A percentile compares a stretch with the other conserved stretches of the same genome.
Evolutionary conservation across 2,888 invertebrate genomes (phyloP).

Genomic region (Zele albiditarsus): DNA sequence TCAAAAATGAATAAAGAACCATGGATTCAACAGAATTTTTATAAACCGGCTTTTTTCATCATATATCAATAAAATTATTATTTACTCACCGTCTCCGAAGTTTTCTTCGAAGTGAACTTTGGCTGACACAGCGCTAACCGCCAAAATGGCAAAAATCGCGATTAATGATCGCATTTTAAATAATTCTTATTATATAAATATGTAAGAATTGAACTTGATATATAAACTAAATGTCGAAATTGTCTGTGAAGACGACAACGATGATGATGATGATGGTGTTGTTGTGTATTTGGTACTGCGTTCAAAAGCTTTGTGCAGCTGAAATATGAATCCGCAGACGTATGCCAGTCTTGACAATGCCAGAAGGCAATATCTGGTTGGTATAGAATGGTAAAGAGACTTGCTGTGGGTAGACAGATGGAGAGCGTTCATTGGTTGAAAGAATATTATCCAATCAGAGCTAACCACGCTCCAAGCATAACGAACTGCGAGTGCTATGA

Average conservation of each 20-base stretch:
- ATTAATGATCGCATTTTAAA: conserved; percentile 76
- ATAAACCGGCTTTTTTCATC: conserved; percentile 32
- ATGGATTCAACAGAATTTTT: conserved; percentile 33
- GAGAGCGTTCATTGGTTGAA: conserved; percentile 78
- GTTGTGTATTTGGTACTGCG: conserved; percentile 47
- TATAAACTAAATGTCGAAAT: too few species aligned
- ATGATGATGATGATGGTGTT: background rate
- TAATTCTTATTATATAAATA: background rate
- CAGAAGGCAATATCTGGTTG: conserved; percentile 55
- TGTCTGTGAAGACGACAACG: too few species aligned
- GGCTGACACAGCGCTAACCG: conserved; percentile 78
- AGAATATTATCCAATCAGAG: conserved; percentile 75
- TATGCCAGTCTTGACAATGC: conserved; percentile 68
- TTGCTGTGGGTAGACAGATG: conserved; percentile 78
- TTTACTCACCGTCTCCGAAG: conserved; percentile 84
- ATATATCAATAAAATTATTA: conserved; percentile 34
- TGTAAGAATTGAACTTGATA: too few species aligned
- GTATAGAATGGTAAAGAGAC: conserved; percentile 60
- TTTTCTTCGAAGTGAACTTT: conserved; percentile 87
- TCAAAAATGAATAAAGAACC: conserved; percentile 36
- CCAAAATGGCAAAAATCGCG: conserved; percentile 77
- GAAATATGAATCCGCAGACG: conserved; percentile 61
- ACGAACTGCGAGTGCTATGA: conserved; percentile 49
- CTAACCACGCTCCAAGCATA: conserved; percentile 80
- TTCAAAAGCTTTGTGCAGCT: conserved; percentile 28